Evolutionary conservation across 2,888 invertebrate genomes (phyloP), one percentile per base, ranked within the genome.

Genomic region (Acronicta aceris): DNA sequence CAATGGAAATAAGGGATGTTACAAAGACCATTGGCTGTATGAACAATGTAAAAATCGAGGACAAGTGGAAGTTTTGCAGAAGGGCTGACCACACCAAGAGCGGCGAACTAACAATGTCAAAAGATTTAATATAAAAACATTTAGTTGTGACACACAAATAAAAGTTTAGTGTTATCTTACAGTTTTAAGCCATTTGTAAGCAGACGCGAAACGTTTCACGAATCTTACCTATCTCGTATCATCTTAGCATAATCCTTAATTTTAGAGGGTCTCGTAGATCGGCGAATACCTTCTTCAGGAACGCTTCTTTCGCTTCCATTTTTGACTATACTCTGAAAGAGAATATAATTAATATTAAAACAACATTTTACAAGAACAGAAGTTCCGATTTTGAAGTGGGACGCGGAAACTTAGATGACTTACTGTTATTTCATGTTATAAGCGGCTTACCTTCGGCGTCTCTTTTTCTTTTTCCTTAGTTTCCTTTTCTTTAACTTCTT

Each of bases 171-270:
- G 27, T 27, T 27, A 27, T 25, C 25, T 25, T 2, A 25, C 25
- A 25, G 25, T 25, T 25, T 25, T 5, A 25, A 2, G 25, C 5
- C 2, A 25, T 25, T 25, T 2, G 25, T 25, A 13, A 13, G 4
- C n/a, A n/a, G n/a, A n/a, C n/a, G n/a, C n/a, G 1, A 5, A 7
- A n/a, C n/a, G 1, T 38, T 38, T 38, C n/a, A n/a, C 5, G 6
- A 4, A 13, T 13, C 38, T 85, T 91, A 87, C 94, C 90, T 87
- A 69, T 91, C 89, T 38, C 95, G 93, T 15, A 96, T 89, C 92
- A 95, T 95, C 79, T 95, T 95, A 0, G 95, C 95, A 74, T 95
- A 96, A 76, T 95, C 95, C 80, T 94, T 95, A 9, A 95, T 91
- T 81, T 95, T 95, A 0, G 90, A 91, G 1, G 92, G 91, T 21